Conservation (phyloP, 2,888 invertebrate genomes). For the Phragmatobia fuliginosa region DNA sequence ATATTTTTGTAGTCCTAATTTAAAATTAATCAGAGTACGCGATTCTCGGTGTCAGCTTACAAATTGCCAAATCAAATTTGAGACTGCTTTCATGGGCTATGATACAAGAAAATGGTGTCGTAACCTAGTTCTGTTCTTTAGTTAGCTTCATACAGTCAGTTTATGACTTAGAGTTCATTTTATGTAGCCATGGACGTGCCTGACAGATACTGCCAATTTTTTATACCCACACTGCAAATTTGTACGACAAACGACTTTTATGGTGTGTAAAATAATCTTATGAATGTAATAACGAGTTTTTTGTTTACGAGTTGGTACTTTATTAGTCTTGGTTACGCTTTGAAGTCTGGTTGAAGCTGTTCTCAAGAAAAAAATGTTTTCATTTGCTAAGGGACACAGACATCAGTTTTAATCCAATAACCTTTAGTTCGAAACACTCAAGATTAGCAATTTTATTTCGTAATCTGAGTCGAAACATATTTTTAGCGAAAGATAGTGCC, state of each 20-base stretch:
- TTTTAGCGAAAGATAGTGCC: background rate
- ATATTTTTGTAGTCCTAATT: background rate
- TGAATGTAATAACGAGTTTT: constrained; percentile 57
- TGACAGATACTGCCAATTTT: constrained; percentile 43
- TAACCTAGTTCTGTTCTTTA: constrained; percentile 37
- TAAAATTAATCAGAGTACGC: background rate
- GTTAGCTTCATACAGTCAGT: constrained; percentile 30
- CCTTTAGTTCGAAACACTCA: too few species aligned
- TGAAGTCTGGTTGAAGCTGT: constrained; percentile 11
- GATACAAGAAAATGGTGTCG: constrained; percentile 6
- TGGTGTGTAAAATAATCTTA: constrained; percentile 54
- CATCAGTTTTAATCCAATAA: too few species aligned
- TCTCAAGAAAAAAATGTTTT: background rate
- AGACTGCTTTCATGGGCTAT: constrained; percentile 9
- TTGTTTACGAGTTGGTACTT: constrained; percentile 37
- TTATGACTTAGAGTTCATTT: constrained; percentile 35
- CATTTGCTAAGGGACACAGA: background rate
- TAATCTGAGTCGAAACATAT: too few species aligned
- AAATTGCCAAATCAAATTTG: background rate
- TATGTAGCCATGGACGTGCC: constrained; percentile 42
- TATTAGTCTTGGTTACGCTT: constrained; percentile 44
- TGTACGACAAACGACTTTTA: constrained; percentile 23
- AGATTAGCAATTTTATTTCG: too few species aligned
- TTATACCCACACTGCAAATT: constrained; percentile 21
- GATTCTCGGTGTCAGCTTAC: constrained; percentile 7